A percentile compares a stretch with the other conserved stretches of the same genome.
phyloP scores from a whole-genome alignment of 2,797 vertebrate genomes.

The Halcyon chelicuti region DNA sequence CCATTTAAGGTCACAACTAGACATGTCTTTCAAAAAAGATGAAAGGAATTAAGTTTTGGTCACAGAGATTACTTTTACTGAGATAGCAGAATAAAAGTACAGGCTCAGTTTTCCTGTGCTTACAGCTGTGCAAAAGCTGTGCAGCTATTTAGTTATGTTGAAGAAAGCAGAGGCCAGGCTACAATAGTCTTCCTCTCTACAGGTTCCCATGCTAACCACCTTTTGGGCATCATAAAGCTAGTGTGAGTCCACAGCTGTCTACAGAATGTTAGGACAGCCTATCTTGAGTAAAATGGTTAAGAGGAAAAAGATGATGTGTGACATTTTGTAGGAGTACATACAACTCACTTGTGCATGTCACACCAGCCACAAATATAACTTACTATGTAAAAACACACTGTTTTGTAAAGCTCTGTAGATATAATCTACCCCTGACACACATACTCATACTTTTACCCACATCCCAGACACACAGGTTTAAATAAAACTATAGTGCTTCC shows the following conservation, averaged over 20 bases:
- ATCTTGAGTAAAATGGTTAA: neutral
- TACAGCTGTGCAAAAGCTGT: neutral
- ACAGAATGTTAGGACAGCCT: neutral
- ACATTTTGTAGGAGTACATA: neutral
- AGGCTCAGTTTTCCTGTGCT: neutral
- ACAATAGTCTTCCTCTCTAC: neutral
- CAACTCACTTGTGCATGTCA: neutral
- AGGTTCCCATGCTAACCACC: neutral
- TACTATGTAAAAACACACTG: neutral
- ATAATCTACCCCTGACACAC: neutral
- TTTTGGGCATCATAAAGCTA: neutral
- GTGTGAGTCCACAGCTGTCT: neutral
- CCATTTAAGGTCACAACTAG: neutral
- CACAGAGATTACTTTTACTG: neutral
- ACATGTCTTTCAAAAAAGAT: neutral
- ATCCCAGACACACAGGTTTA: neutral
- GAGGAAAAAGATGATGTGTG: neutral
- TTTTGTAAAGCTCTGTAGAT: neutral
- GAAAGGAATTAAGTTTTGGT: neutral
- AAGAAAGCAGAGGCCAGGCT: neutral
- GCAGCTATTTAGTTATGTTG: neutral
- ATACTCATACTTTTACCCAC: neutral
- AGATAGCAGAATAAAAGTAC: neutral
- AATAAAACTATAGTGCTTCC: neutral
- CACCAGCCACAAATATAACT: neutral